phyloP scores from a whole-genome alignment of 2,888 invertebrate species.

The Scaptomyza flava region DNA sequence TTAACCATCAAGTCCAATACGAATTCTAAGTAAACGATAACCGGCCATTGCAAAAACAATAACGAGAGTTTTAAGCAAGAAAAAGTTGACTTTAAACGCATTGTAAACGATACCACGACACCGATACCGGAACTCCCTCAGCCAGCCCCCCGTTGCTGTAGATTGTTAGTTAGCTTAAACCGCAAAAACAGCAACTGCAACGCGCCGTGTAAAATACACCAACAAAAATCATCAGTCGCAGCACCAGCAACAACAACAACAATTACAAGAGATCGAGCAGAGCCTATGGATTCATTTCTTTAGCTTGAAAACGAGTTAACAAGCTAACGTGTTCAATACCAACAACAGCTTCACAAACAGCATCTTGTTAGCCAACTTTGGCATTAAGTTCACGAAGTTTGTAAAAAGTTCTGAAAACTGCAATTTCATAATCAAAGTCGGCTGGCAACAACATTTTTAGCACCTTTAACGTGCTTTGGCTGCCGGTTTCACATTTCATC shows the following conservation, averaged over 20 bases:
- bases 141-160: conserved; percentile 13
- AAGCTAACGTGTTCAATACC: conserved; percentile 36
- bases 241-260: conserved; percentile 25
- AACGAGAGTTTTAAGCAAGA: conserved; percentile 33
- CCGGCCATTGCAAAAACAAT: conserved; percentile 28
- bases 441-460: conserved; percentile 47
- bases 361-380: conserved; percentile 45
- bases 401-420: conserved; percentile 44
- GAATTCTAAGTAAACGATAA: conserved; percentile 54
- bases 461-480: conserved; percentile 60
- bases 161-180: conserved; percentile 43
- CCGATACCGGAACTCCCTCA: conserved; percentile 58
- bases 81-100: conserved; percentile 53
- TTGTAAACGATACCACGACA: conserved; percentile 58
- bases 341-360: conserved; percentile 17
- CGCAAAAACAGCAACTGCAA: conserved; percentile 52
- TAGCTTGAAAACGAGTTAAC: conserved; percentile 62
- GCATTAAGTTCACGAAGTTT: conserved; percentile 36
- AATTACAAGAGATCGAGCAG: conserved; percentile 26
- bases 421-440: conserved; percentile 63
- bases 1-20: conserved; percentile 30
- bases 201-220: conserved; percentile 59
- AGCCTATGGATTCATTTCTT: conserved; percentile 26
- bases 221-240: conserved; percentile 35
- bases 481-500: conserved; percentile 62